A percentile compares a stretch with the other conserved stretches of the same genome.
Conservation (phyloP, 2,113 vertebrate species). For the Butastur rufipennis region DNA sequence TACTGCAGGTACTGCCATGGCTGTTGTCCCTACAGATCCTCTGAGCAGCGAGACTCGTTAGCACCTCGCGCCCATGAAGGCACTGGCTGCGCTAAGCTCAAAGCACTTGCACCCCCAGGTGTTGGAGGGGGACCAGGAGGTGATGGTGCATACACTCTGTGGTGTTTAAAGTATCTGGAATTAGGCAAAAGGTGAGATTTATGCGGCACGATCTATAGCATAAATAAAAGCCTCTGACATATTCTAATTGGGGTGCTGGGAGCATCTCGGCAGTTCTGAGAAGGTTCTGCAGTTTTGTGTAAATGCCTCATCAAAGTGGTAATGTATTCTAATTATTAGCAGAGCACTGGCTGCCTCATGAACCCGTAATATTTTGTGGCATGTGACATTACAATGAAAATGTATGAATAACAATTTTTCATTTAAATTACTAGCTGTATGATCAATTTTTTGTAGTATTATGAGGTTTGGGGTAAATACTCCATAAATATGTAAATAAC, state of each 20-base stretch:
- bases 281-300: not conserved
- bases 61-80: not conserved
- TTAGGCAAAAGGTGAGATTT: not conserved
- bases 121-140: not conserved
- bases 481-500: conserved; percentile 51
- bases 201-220: not conserved
- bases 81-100: not conserved
- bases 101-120: not conserved
- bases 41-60: fast-evolving
- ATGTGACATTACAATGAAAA: conserved; percentile 35
- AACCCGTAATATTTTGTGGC: conserved; percentile 5
- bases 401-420: conserved; percentile 36
- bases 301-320: conserved; percentile 40
- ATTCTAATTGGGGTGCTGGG: conserved; percentile 7
- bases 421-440: conserved; percentile 14
- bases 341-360: not conserved
- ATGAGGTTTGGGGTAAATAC: conserved; percentile 28
- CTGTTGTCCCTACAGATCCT: too few relatives aligned
- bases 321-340: conserved; percentile 51
- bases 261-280: not conserved
- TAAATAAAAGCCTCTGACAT: not conserved
- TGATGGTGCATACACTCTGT: fast-evolving
- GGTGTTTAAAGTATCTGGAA: not conserved
- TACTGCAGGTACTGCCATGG: not conserved
- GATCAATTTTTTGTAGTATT: not conserved